Base-by-base conservation (phyloP, 1,140 invertebrate genomes). In the Diabrotica virgifera region DNA sequence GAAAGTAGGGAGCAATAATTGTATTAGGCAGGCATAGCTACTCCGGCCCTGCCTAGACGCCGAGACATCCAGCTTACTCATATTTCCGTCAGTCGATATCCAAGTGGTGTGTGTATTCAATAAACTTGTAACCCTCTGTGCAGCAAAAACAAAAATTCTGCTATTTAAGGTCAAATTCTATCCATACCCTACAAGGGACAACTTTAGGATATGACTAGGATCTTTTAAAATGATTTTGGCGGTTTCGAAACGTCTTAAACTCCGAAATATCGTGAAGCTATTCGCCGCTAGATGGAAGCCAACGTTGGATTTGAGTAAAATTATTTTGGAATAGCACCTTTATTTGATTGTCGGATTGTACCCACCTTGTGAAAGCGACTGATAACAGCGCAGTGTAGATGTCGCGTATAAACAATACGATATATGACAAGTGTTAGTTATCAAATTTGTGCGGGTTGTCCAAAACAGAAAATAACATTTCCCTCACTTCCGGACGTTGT, bases 31-130 rank as follows among this genome's bases (percentile, higher is more conserved):
- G 24, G 24, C 2, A 55, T 8, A 12, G 13, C 53, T 36, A 55
- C 8, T 55, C 53, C 13, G 35, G 10, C 2, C 9, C 35, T 55
- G 13, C 9, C 53, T 36, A 12, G 10, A 24, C 53, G 13, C 53
- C 53, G 12, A 55, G 12, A 24, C 13, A 55, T 55, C 53, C 8
- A 24, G 53, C 35, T 55, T 35, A 54, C 52, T 12, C 52, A 54
- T 54, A 13, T 12, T 54, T 54, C 24, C 52, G 24, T 12, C 52
- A 54, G 52, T 35, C 24, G 52, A 54, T 54, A 54, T 54, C 40
- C 40, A 46, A 46, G 40, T 46, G 40, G 8, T 46, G 40, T 46
- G n/a, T 46, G 8, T 5, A n/a, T 46, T 46, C 40, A 10, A 46
- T 46, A 46, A 46, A 46, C 40, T 54, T 13, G 9, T 51, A 51